Base-by-base conservation (phyloP, 2,113 vertebrate genomes). In the Takifugu flavidus region DNA sequence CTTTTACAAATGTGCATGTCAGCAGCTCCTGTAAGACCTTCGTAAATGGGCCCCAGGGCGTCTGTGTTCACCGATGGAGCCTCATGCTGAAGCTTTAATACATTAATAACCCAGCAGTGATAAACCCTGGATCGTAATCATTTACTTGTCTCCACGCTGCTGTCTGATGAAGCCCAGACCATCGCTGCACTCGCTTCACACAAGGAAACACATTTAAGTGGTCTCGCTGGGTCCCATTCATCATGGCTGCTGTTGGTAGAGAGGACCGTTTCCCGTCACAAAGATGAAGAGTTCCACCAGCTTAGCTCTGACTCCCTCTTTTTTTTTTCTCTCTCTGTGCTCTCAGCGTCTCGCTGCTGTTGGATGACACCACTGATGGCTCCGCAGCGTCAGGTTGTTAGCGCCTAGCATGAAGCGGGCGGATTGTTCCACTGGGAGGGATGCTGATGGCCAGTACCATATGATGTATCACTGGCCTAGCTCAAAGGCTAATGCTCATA, bases 201-300 rank as follows among this genome's bases (percentile, higher is more conserved):
- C 46, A 25, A 15, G 62, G 72, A 79, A 72, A 67, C 57, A 79
- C 65, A 62, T 81, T 82, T 79, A 70, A 79, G 63, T 62, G 73
- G 53, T 72, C 53, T 75, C 71, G 1, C 61, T 1, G 65, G 67
- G 62, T 44, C 67, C 49, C 63, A 65, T 86, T 82, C 74, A 76
- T 88, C 78, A 80, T 6, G 68, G 55, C 61, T 78, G 72, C 66
- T 67, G 75, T 56, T 25, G 52, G 62, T 47, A 59, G 53, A 70
- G 53, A 65, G 67, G 68, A 64, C 58, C 56, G 66, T 72, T 68
- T 78, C 72, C 73, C 61, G 77, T 78, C 86, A 57, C 45, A 14
- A 56, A 79, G 62, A 81, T 66, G 67, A 80, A 74, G 59, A 44
- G 73, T 66, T 75, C 60, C 56, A 13, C 66, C 29, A 58, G 56